These are phyloP conservation scores for Balearica regulorum DNA, from an alignment of 2,797 vertebrate species.

Conservation along the genomic window DNA sequence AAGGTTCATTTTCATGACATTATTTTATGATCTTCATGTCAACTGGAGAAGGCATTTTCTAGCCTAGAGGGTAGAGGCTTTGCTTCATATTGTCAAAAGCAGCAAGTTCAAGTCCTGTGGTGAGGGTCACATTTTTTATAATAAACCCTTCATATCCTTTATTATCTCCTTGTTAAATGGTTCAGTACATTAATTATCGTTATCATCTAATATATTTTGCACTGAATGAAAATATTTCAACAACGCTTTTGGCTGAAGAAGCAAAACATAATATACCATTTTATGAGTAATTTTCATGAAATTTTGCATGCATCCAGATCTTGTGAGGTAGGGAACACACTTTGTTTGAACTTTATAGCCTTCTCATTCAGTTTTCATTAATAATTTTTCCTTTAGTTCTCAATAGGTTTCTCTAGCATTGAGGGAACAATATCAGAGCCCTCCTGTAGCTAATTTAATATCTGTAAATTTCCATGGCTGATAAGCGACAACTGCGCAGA, in stretches of 20 bases:
- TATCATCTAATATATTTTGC: neutral
- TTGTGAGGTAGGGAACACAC: conserved; percentile 21
- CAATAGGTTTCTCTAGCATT: conserved; percentile 37
- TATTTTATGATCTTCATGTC: neutral
- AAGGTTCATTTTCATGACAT: neutral
- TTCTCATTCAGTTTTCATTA: conserved; percentile 56
- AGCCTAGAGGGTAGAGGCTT: conserved; percentile 6
- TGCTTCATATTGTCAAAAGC: conserved; percentile 17
- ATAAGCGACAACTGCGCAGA: neutral
- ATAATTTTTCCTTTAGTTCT: conserved; percentile 51
- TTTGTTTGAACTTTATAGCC: conserved; percentile 63
- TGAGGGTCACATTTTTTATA: conserved; percentile 49
- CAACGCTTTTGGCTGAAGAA: neutral
- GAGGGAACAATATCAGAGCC: conserved; percentile 54
- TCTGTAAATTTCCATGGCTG: conserved; percentile 50
- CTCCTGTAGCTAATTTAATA: conserved; percentile 63
- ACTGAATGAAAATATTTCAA: conserved; percentile 17
- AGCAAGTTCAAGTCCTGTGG: conserved; percentile 40
- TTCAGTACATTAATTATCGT: conserved; percentile 40
- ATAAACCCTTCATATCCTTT: neutral
- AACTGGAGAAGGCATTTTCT: neutral
- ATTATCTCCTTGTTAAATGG: conserved; percentile 49
- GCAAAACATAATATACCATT: conserved; percentile 18
- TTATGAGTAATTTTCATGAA: conserved; percentile 50
- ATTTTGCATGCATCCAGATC: conserved; percentile 55